A percentile compares a stretch with the other conserved stretches of the same genome.
Conservation (phyloP, 2,797 vertebrate species). For the Ibycter americanus region DNA sequence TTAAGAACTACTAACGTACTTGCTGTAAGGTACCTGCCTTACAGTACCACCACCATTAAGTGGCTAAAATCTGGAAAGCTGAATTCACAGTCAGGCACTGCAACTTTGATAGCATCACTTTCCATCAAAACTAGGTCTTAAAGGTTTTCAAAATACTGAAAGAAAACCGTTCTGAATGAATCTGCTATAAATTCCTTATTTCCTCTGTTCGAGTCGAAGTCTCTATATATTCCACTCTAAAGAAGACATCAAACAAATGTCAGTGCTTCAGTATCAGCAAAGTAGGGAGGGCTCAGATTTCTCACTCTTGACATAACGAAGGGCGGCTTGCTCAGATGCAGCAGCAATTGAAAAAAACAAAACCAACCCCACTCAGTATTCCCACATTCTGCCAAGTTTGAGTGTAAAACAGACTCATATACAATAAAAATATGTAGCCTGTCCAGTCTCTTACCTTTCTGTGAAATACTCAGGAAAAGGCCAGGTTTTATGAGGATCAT, state of each 20-base stretch:
- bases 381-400: neutral
- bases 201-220: neutral
- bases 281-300: neutral
- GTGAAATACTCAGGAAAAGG: constrained; percentile 94
- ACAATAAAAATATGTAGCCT: accelerated
- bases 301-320: neutral
- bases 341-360: neutral
- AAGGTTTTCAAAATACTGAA: neutral
- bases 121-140: neutral
- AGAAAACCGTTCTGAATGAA: neutral
- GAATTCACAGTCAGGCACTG: neutral
- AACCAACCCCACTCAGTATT: neutral
- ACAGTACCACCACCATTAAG: neutral
- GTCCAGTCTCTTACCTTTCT: constrained; percentile 84
- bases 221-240: neutral
- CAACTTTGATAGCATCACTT: neutral
- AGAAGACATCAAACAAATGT: neutral
- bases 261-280: neutral
- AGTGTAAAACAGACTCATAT: neutral
- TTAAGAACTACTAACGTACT: neutral
- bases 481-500: constrained; percentile 95
- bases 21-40: neutral
- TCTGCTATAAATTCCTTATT: neutral
- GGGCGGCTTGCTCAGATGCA: neutral
- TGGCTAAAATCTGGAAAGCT: neutral